phyloP scores from a whole-genome alignment of 2,797 vertebrate genomes.

The Heterohyrax brucei region DNA sequence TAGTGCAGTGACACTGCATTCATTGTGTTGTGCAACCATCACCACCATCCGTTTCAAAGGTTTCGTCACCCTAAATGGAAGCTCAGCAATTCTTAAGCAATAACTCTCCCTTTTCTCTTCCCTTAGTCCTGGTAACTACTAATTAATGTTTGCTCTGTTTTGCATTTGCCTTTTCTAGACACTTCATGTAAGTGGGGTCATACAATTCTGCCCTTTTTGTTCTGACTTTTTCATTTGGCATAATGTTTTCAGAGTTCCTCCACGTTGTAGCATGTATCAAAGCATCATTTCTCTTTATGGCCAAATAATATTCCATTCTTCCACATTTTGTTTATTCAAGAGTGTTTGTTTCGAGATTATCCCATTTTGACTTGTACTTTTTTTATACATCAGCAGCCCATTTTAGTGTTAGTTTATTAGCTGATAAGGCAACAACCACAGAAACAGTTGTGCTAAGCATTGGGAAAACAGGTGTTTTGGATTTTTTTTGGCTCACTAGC shows the following conservation, averaged over 20 bases:
- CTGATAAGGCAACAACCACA: not conserved
- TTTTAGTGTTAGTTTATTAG: slow-evolving; percentile 26
- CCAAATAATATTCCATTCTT: too few species aligned
- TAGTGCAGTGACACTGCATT: not conserved
- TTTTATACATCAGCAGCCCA: not conserved
- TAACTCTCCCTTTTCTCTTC: too few species aligned
- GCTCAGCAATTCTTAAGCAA: too few species aligned
- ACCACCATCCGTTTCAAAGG: not conserved
- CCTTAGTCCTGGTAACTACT: too few species aligned
- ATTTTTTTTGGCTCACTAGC: not conserved
- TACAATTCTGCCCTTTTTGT: too few species aligned
- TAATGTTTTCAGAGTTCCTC: too few species aligned
- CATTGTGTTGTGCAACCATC: not conserved
- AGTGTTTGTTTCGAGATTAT: not conserved
- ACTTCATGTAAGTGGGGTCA: too few species aligned
- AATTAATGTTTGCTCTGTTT: too few species aligned
- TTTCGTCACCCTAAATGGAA: not conserved
- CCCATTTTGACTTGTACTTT: slow-evolving; percentile 33
- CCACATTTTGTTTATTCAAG: not conserved
- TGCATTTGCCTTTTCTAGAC: too few species aligned
- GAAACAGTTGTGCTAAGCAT: not conserved
- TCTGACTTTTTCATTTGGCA: too few species aligned
- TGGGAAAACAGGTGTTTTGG: slow-evolving; percentile 17
- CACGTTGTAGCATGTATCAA: too few species aligned
- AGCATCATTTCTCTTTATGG: too few species aligned